Evolutionary conservation across 2,888 invertebrate species (phyloP).

Genomic region (Epirrhoe tristata): DNA sequence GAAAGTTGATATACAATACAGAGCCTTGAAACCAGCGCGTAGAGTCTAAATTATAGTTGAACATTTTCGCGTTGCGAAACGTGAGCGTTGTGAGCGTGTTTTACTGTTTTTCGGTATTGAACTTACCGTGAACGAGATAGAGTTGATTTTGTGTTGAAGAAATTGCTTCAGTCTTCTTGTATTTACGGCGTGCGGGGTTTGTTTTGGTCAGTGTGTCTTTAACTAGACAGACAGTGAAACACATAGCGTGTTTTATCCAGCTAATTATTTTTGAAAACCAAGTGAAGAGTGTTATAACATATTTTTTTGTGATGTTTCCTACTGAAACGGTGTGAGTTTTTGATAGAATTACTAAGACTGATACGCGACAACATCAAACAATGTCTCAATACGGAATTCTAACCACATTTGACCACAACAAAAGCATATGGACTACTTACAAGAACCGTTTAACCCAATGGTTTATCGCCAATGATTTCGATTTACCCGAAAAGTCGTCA

Average conservation of each 20-base stretch:
- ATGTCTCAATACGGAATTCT: constrained; percentile 17
- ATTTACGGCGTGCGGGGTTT: background rate
- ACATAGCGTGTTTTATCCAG: background rate
- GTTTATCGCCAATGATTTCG: constrained; percentile 26
- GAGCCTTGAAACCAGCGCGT: background rate
- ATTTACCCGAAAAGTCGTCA: background rate
- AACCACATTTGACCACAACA: constrained; percentile 15
- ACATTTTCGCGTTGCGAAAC: background rate
- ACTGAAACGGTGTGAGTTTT: too few relatives aligned
- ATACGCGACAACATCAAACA: background rate
- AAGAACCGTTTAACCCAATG: constrained; percentile 22
- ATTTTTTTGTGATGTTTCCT: too few relatives aligned
- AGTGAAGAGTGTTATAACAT: too few relatives aligned
- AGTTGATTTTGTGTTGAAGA: background rate
- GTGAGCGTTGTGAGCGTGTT: too few relatives aligned
- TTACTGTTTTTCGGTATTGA: background rate
- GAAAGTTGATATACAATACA: background rate
- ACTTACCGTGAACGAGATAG: background rate
- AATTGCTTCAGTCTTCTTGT: background rate
- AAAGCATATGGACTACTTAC: constrained; percentile 11
- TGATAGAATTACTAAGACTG: too few relatives aligned
- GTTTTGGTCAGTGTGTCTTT: background rate
- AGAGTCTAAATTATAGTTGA: background rate
- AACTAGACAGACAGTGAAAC: background rate
- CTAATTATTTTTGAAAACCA: background rate